A percentile compares a stretch with the other conserved stretches of the same genome.
phyloP scores from a whole-genome alignment of 2,888 invertebrate genomes.

The Zeuzera pyrina region DNA sequence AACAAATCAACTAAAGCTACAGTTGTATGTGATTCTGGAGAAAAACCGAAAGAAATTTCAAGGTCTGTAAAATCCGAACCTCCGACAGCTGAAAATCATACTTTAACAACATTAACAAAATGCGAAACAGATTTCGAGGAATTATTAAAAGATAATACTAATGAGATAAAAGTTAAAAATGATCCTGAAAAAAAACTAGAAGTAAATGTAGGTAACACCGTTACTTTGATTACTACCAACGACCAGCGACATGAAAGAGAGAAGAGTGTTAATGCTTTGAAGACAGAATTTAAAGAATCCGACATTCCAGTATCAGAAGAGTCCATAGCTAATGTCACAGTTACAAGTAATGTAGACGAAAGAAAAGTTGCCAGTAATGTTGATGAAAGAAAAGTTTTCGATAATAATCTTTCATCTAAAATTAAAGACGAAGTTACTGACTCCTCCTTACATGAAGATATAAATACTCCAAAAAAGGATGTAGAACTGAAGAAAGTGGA shows the following conservation, averaged over 20 bases:
- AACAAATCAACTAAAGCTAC: constrained; percentile 13
- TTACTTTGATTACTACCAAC: constrained; percentile 31
- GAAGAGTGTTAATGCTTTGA: constrained; percentile 15
- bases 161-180: constrained; percentile 61
- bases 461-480: background rate
- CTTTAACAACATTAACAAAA: no score
- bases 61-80: constrained; percentile 16
- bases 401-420: background rate
- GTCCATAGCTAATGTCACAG: background rate
- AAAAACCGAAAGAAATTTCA: constrained; percentile 24
- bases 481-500: no score
- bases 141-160: constrained; percentile 61
- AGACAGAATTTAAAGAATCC: constrained; percentile 14
- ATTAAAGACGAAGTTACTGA: background rate
- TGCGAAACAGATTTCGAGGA: constrained; percentile 68
- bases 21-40: constrained; percentile 17
- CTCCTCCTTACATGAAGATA: no score
- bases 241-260: constrained; percentile 20
- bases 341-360: background rate
- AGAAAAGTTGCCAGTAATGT: background rate
- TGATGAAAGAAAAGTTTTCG: background rate
- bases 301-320: background rate
- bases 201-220: constrained; percentile 50
- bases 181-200: constrained; percentile 56
- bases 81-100: constrained; percentile 22